Conservation (phyloP, 2,888 invertebrate species). For the Strigamia maritima region DNA sequence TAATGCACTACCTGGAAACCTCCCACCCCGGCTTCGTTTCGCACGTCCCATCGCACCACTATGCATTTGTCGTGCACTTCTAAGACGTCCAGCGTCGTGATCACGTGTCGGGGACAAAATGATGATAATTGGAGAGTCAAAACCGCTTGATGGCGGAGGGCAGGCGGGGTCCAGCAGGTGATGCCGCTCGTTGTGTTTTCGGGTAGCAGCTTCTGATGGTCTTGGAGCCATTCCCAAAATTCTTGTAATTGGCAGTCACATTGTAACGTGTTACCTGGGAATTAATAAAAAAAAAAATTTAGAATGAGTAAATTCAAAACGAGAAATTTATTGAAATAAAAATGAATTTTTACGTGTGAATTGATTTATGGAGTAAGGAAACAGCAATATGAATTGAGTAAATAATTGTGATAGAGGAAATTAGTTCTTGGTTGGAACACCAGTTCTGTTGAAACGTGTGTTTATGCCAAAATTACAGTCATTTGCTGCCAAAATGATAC, state of each 20-base stretch:
- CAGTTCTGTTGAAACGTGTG: too few relatives aligned
- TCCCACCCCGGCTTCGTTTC: constrained; percentile 72
- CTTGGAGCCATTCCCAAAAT: constrained; percentile 87
- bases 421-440: too few relatives aligned
- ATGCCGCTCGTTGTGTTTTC: constrained; percentile 44
- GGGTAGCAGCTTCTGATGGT: constrained; percentile 72
- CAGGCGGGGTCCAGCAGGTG: constrained; percentile 74
- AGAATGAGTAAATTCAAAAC: too few relatives aligned
- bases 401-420: too few relatives aligned
- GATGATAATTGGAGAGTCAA: constrained; percentile 74
- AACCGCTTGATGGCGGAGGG: constrained; percentile 71
- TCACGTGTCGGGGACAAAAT: constrained; percentile 78
- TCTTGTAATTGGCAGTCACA: constrained; percentile 88
- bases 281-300: constrained; percentile 27
- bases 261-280: constrained; percentile 78
- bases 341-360: too few relatives aligned
- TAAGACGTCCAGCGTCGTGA: constrained; percentile 78
- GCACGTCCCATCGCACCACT: constrained; percentile 71
- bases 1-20: constrained; percentile 84
- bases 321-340: too few relatives aligned
- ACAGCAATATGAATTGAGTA: too few relatives aligned
- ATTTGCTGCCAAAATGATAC: too few relatives aligned
- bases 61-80: constrained; percentile 84
- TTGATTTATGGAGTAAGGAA: too few relatives aligned
- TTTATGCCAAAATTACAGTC: too few relatives aligned